Evolutionary conservation across 53 echinoderm and acorn worm genomes (phyloP).

Genomic region (Arbacia lixula): DNA sequence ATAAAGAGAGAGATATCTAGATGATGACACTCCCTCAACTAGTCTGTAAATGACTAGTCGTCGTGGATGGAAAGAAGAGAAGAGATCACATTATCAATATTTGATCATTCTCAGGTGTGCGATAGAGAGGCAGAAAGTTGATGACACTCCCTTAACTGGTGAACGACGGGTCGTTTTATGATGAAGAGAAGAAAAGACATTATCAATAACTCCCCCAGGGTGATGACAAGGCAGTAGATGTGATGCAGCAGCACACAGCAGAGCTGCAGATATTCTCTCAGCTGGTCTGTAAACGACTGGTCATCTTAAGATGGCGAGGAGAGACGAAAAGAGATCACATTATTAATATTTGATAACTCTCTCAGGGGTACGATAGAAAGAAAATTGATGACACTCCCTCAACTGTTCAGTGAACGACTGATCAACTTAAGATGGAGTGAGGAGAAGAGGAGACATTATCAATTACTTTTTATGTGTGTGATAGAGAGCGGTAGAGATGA

Average conservation of each 20-base stretch:
- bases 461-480: constrained; percentile 82
- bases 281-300: constrained; percentile 67
- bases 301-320: constrained; percentile 29
- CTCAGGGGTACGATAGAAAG: no score
- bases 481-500: constrained; percentile 77
- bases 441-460: no score
- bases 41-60: constrained; percentile 68
- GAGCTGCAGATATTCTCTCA: constrained; percentile 75
- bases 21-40: constrained; percentile 71
- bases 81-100: neutral
- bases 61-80: constrained; percentile 21
- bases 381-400: no score
- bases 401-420: no score
- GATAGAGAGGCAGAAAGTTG: no score
- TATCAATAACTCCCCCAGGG: constrained; percentile 86
- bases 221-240: constrained; percentile 86
- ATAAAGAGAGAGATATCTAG: constrained; percentile 27
- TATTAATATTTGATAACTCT: neutral
- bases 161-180: no score
- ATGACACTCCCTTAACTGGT: no score
- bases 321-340: neutral
- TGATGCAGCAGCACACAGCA: constrained; percentile 68
- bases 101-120: neutral
- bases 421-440: no score
- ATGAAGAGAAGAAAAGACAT: no score